Conservation (phyloP, 2,113 vertebrate species). For the Protomyctophum bolini region DNA sequence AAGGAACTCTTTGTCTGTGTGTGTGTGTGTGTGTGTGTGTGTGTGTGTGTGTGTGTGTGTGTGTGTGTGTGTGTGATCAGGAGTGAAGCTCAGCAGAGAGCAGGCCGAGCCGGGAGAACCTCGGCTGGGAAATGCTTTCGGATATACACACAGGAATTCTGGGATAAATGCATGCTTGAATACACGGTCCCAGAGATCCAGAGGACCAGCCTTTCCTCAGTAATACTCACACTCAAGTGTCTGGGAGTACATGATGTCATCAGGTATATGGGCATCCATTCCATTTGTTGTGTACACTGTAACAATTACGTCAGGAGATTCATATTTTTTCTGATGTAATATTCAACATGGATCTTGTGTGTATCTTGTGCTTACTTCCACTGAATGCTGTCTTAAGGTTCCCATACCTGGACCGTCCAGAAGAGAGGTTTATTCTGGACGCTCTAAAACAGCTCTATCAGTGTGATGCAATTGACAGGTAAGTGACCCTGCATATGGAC, state of each 20-base stretch:
- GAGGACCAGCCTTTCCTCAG: conserved; percentile 90
- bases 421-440: conserved; percentile 93
- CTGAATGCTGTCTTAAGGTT: conserved; percentile 78
- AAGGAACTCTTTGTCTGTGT: not conserved
- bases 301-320: not conserved
- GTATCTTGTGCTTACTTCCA: no score
- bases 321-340: not conserved
- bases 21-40: no score
- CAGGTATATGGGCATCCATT: conserved; percentile 78
- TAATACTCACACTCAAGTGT: conserved; percentile 94
- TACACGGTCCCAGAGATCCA: conserved; percentile 95
- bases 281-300: not conserved
- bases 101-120: conserved; percentile 91
- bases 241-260: conserved; percentile 95
- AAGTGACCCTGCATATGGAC: conserved; percentile 30
- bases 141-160: conserved; percentile 90
- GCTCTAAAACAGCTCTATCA: conserved; percentile 96
- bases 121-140: conserved; percentile 89
- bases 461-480: conserved; percentile 95
- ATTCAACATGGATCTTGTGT: not conserved
- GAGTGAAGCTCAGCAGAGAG: conserved; percentile 91
- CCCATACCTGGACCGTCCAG: conserved; percentile 92
- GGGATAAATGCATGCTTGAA: conserved; percentile 93
- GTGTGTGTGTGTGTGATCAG: conserved; percentile 65
- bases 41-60: not conserved